Evolutionary conservation across 1,140 invertebrate species (phyloP).

Genomic region (Brachionus koreanus): DNA sequence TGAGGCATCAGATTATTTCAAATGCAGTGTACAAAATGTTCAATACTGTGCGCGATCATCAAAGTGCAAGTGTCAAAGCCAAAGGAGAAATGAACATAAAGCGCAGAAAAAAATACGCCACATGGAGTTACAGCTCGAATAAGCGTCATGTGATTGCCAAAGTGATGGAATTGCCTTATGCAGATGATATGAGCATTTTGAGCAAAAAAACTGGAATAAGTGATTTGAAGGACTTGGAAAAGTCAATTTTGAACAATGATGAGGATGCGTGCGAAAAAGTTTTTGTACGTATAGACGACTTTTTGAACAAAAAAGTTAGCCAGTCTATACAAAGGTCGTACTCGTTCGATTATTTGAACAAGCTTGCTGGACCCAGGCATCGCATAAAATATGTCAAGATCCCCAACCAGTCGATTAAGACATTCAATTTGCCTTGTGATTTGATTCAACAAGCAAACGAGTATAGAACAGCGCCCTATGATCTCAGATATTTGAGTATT

Average conservation of each 20-base stretch:
- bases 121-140: constrained; percentile 25
- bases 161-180: constrained; percentile 38
- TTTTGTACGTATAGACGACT: constrained; percentile 44
- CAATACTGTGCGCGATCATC: constrained; percentile 30
- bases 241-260: constrained; percentile 15
- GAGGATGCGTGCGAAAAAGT: background rate
- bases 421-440: background rate
- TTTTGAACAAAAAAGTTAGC: constrained; percentile 30
- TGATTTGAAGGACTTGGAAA: constrained; percentile 38
- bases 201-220: constrained; percentile 1
- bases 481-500: constrained; percentile 38
- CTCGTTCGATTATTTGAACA: constrained; percentile 32
- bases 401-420: background rate
- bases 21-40: constrained; percentile 42
- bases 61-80: background rate
- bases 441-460: background rate
- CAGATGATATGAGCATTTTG: constrained; percentile 11
- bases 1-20: constrained; percentile 10
- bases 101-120: background rate
- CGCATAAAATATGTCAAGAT: constrained; percentile 39
- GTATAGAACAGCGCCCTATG: constrained; percentile 3
- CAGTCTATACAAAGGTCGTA: constrained; percentile 23
- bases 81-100: constrained; percentile 31
- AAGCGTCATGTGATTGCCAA: constrained; percentile 36
- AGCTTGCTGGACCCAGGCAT: constrained; percentile 1